A percentile compares a stretch with the other conserved stretches of the same genome.
Evolutionary conservation across 1,140 invertebrate genomes (phyloP).

Genomic region (Drosophila sulfurigaster): DNA sequence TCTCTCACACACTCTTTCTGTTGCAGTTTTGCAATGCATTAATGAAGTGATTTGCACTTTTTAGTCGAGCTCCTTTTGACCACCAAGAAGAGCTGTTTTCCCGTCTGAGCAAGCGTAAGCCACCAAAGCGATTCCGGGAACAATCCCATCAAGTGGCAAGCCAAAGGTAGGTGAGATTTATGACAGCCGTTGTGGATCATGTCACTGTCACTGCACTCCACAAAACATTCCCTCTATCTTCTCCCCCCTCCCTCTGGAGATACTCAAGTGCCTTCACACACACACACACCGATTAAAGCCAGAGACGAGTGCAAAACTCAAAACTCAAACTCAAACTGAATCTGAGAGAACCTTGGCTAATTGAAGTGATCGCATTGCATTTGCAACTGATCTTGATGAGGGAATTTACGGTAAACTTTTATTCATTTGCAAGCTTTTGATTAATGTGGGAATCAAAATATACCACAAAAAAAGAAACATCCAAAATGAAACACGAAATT

Average conservation of each 20-base stretch:
- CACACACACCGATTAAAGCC: neutral
- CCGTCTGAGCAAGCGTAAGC: constrained; percentile 9
- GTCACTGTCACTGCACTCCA: constrained; percentile 55
- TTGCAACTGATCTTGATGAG: constrained; percentile 46
- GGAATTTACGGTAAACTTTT: constrained; percentile 9
- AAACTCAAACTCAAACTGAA: neutral
- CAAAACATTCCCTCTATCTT: neutral
- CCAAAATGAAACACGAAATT: neutral
- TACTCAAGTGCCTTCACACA: constrained; percentile 2
- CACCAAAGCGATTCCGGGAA: constrained; percentile 60
- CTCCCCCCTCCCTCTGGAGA: neutral
- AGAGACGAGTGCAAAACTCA: neutral
- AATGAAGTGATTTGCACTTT: constrained; percentile 82
- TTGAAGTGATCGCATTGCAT: constrained; percentile 48
- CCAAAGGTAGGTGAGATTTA: constrained; percentile 72
- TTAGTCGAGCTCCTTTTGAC: constrained; percentile 61
- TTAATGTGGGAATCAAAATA: neutral
- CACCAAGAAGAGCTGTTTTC: constrained; percentile 48
- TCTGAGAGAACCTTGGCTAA: constrained; percentile 49
- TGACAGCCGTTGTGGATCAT: constrained; percentile 74
- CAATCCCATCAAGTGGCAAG: constrained; percentile 57
- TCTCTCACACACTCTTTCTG: neutral
- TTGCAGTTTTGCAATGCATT: constrained; percentile 49
- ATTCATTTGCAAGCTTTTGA: constrained; percentile 2
- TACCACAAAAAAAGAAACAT: neutral